Evolutionary conservation across 1,140 invertebrate species (phyloP), one percentile per base, ranked within the genome.

Genomic region (Drosophila seguyi): DNA sequence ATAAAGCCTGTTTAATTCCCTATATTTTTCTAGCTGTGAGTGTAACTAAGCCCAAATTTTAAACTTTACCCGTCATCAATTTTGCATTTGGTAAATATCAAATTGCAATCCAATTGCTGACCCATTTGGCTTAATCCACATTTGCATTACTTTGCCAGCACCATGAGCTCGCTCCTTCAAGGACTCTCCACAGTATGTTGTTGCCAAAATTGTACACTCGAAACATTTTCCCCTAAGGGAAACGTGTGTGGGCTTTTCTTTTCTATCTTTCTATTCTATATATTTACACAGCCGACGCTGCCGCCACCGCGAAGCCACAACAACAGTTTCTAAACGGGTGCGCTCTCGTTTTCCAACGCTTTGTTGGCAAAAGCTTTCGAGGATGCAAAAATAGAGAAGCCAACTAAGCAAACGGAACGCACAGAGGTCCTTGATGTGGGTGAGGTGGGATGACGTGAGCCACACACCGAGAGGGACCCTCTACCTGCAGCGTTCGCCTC

Each of bases 71-170:
- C 16, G 13, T 14, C 65, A 71, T 72, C 66, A 72, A 72, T 71
- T 72, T 48, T 34, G 36, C 53, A 72, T 72, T 72, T 50, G 52
- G 67, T 34, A 36, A 50, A 38, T 56, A 16, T 22, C 29, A 67
- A 72, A 73, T 72, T 22, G 44, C 36, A 50, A 59, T 36, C 29
- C 66, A 44, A 73, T 72, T 73, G 52, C 44, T 50, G 67, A 72
- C 69, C 69, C 69, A 73, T 73, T 73, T 73, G 67, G 67, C 69
- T 13, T 72, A 73, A 72, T 59, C 53, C 67, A 72, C 67, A 73
- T 59, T 73, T 73, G 67, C 69, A 72, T 72, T 73, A 72, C 47
- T 59, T 22, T 27, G 29, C 22, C 18, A 29, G 8, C 29, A 13
- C 29, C 18, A 20, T 3, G 7, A 6, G 18, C 27, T 34, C 27